A percentile compares a stretch with the other conserved stretches of the same genome.
phyloP scores from a whole-genome alignment of 2,797 vertebrate species.

The Strix occidentalis region DNA sequence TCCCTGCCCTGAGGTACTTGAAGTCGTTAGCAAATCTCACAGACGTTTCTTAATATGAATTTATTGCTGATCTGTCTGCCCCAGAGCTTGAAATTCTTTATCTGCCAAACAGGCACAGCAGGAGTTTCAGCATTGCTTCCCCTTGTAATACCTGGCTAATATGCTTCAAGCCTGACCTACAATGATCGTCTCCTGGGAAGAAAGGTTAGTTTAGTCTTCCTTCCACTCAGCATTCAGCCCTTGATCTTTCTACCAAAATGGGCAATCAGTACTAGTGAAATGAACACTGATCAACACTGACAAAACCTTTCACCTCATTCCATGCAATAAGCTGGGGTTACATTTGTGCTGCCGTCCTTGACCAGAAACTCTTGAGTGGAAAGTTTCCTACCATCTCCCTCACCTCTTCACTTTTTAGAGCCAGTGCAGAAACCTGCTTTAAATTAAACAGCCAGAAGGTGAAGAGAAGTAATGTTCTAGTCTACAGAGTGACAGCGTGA shows the following conservation, averaged over 20 bases:
- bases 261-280: slow-evolving; percentile 38
- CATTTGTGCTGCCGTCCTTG: background rate
- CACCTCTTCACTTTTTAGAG: background rate
- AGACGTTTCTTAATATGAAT: slow-evolving; percentile 61
- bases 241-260: slow-evolving; percentile 54
- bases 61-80: slow-evolving; percentile 63
- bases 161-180: slow-evolving; percentile 50
- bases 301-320: slow-evolving; percentile 53
- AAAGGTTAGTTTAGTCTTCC: slow-evolving; percentile 30
- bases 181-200: slow-evolving; percentile 49
- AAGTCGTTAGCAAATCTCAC: slow-evolving; percentile 53
- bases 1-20: background rate
- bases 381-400: slow-evolving; percentile 17
- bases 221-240: slow-evolving; percentile 42
- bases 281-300: slow-evolving; percentile 48
- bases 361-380: slow-evolving; percentile 7
- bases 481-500: background rate
- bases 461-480: background rate
- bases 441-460: slow-evolving; percentile 28
- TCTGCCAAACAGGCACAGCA: slow-evolving; percentile 60
- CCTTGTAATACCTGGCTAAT: slow-evolving; percentile 5
- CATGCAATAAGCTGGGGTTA: background rate
- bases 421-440: slow-evolving; percentile 25
- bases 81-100: slow-evolving; percentile 67
- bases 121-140: slow-evolving; percentile 63